These are phyloP conservation scores for Ormyrus nitidulus DNA, from an alignment of 2,888 invertebrate species.

Conservation along the genomic window DNA sequence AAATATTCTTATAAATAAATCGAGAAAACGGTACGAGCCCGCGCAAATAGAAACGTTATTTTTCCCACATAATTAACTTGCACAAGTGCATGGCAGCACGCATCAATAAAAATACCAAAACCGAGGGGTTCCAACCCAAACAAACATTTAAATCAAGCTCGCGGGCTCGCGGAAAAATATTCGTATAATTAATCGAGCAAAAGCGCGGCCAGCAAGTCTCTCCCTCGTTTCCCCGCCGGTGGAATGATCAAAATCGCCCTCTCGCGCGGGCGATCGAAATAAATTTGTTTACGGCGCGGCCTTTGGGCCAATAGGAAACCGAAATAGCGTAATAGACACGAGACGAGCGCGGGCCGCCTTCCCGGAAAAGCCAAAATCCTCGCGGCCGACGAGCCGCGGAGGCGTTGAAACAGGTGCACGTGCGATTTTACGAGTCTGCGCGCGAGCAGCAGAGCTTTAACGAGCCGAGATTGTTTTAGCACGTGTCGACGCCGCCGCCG, in stretches of 20 bases:
- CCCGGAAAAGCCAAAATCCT: conserved; percentile 21
- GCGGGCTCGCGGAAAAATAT: not conserved
- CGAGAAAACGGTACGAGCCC: no score
- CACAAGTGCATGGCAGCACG: no score
- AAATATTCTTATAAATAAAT: no score
- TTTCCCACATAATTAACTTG: no score
- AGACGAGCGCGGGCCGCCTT: not conserved
- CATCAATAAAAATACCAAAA: no score
- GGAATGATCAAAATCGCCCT: conserved; percentile 8
- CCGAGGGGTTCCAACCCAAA: not conserved
- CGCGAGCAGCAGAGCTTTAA: not conserved
- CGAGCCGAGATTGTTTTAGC: conserved; percentile 34
- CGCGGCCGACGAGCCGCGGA: not conserved
- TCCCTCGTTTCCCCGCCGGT: no score
- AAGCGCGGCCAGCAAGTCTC: not conserved
- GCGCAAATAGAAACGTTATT: no score
- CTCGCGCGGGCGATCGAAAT: not conserved
- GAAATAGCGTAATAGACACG: conserved; percentile 10
- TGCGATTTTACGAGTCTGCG: conserved; percentile 3
- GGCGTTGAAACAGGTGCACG: conserved; percentile 38
- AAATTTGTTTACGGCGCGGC: conserved; percentile 29
- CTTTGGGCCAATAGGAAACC: not conserved
- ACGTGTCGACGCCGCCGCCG: conserved; percentile 1
- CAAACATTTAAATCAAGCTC: conserved; percentile 3
- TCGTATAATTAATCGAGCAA: no score